Evolutionary conservation across 37 sponge, comb jelly and placozoan genomes (phyloP), one percentile per base, ranked within the genome.

Genomic region (Aphrocallistes beatrix): DNA sequence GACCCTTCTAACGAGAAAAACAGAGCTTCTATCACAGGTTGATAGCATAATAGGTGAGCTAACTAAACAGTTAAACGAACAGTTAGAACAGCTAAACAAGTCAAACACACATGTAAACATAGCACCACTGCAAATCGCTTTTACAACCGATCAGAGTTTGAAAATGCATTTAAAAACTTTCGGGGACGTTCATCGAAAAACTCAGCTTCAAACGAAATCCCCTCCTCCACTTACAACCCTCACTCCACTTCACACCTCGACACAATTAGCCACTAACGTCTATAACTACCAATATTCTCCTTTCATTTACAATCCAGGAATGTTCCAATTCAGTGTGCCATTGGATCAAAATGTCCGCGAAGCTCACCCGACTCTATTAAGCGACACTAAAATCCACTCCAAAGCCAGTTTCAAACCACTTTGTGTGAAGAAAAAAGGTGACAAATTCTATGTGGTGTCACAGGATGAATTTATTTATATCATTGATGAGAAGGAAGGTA

Each of bases 391-490:
- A 60, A 60, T 60, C 3, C 10, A 6, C 10, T 25, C 28, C 34
- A 30, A 60, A 6, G 8, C 75, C 1, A 60, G n/a, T 19, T 60
- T 60, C n/a, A 60, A 60, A 60, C 75, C 75, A 19, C 21, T 60
- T 3, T 60, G 75, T 28, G 21, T 60, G 3, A 60, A 60, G n/a
- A 60, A 30, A 30, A 25, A 30, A 25, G 75, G n/a, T 25, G n/a
- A 60, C n/a, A 60, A 25, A 6, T 19, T 60, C 10, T 60, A 60
- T 13, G 75, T 13, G 8, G 75, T 60, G 8, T 60, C 75, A 6
- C 75, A 60, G n/a, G 75, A 60, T 60, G 75, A 60, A 60, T 60
- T 60, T 60, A 60, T 60, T 32, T 60, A 60, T 60, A 28, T 60
- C 3, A 60, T 60, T 19, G 21, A 60, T 60, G 8, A 3, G 34